Evolutionary conservation across 2,888 invertebrate genomes (phyloP).

Genomic region (Thecocarcelia acutangulata): DNA sequence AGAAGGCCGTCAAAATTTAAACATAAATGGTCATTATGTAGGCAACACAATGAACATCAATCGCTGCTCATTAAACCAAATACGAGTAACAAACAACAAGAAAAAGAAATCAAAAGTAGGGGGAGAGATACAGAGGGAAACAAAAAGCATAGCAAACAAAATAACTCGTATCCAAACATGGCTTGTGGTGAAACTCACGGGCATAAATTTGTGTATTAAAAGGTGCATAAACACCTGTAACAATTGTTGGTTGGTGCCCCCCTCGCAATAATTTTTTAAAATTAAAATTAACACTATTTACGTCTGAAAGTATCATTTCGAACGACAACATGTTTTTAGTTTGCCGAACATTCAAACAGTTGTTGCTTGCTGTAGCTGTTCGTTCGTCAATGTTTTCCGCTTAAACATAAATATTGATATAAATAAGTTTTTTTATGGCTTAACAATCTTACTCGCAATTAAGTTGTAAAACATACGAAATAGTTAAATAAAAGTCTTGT

Average conservation of each 20-base stretch:
- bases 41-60: constrained; percentile 42
- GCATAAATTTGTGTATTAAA: constrained; percentile 13
- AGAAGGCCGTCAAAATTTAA: constrained; percentile 24
- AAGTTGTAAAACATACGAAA: constrained; percentile 48
- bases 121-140: too few relatives aligned
- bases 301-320: too few relatives aligned
- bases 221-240: constrained; percentile 45
- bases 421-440: constrained; percentile 41
- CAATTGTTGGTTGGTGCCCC: constrained; percentile 14
- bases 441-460: constrained; percentile 41
- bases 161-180: not conserved
- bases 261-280: constrained; percentile 20
- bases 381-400: constrained; percentile 13
- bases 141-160: not conserved
- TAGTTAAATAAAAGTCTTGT: constrained; percentile 51
- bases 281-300: constrained; percentile 37
- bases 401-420: constrained; percentile 31
- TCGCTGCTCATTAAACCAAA: not conserved
- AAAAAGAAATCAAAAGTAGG: too few relatives aligned
- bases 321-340: constrained; percentile 5
- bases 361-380: not conserved
- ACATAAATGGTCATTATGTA: constrained; percentile 54
- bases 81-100: not conserved
- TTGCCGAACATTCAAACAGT: not conserved
- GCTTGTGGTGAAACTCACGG: constrained; percentile 6